These are phyloP conservation scores for Psilopsiagon aurifrons DNA, from an alignment of 2,113 vertebrate genomes.

Conservation along the genomic window DNA sequence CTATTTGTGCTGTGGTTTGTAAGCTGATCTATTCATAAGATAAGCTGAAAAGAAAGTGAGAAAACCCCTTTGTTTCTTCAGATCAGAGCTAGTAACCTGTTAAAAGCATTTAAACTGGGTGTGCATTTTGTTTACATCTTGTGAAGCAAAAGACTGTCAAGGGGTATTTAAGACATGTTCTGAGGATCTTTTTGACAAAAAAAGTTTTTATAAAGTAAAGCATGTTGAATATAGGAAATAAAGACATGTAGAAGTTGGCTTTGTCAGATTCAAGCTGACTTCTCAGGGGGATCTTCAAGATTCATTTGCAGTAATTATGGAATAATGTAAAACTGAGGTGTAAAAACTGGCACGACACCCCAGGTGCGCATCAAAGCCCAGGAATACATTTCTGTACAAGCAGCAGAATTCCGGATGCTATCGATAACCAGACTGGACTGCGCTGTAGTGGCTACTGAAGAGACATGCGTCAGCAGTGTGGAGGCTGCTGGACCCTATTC, in stretches of 20 bases:
- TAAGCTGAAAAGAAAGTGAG: not conserved
- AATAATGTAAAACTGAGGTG: not conserved
- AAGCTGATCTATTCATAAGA: rapidly evolving
- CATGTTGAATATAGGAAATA: not conserved
- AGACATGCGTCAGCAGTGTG: not conserved
- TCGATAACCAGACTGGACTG: not conserved
- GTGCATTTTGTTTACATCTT: not conserved
- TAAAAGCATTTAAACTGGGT: not conserved
- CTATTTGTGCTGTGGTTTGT: not conserved
- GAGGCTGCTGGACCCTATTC: not conserved
- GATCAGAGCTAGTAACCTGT: not conserved
- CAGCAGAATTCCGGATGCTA: not conserved
- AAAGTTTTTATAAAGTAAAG: not conserved
- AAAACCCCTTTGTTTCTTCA: not conserved
- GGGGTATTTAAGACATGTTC: not conserved
- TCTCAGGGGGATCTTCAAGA: not conserved
- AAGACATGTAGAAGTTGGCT: not conserved
- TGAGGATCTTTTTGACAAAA: not conserved
- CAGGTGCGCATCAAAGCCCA: not conserved
- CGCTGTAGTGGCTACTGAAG: not conserved
- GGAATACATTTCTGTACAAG: not conserved
- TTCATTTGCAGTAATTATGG: not conserved
- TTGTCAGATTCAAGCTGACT: not conserved
- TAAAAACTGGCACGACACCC: not conserved
- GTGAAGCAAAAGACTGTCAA: not conserved